Evolutionary conservation across 2,113 vertebrate genomes (phyloP), one percentile per base, ranked within the genome.

Genomic region (Psophia crepitans): DNA sequence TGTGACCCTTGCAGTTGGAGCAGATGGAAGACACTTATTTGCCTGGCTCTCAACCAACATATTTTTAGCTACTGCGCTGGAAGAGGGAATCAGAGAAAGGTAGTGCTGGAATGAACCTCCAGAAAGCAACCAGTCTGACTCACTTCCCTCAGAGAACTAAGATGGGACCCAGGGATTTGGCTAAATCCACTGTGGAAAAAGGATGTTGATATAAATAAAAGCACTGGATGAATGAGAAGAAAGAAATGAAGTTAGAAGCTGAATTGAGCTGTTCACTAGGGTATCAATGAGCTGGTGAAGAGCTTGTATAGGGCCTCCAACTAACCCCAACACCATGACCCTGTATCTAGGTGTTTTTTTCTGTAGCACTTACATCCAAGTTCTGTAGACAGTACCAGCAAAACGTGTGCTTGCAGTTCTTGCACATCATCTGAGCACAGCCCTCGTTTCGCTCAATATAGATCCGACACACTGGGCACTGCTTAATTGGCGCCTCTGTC

Each of bases 371-470:
- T 96, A 99, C 99, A 24, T 99, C 99, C 97, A 99, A 95, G 82
- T 99, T 99, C 97, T 99, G 99, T 71, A 99, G 98, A 71, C 99
- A 99, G 97, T 99, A 99, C 99, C 99, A 99, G 98, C 99, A 99
- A 96, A 99, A 99, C 0, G 99, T 99, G 97, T 99, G 99, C 84
- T 99, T 99, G 98, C 99, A 99, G 97, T 99, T 99, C 96, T 99
- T 99, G 76, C 99, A 99, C 98, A 99, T 98, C 99, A 99, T 99
- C 98, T 99, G 99, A 41, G 99, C 99, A 22, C 99, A 99, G 95
- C 99, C 99, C 95, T 99, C 99, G 1, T 99, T 99, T 93, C 99
- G 98, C 91, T 99, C 99, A 8, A 99, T 99, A 83, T 99, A 99
- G 90, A 99, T 98, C 14, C 98, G 98, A 93, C 99, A 99, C 56